A percentile compares a stretch with the other conserved stretches of the same genome.
Evolutionary conservation across 2,113 vertebrate species (phyloP).

Genomic region (Anhinga rufa): DNA sequence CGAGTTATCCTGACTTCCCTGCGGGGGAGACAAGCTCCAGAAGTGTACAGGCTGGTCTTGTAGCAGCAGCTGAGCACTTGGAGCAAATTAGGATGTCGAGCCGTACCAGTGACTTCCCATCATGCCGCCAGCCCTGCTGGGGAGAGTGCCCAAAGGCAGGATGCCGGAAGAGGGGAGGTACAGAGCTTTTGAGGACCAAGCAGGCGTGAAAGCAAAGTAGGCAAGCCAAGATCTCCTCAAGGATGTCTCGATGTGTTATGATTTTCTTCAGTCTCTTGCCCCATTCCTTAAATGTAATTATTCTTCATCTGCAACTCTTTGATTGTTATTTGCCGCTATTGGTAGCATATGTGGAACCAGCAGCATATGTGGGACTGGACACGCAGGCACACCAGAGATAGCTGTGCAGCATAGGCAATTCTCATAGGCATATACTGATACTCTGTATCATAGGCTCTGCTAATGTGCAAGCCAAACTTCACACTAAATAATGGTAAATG

Average conservation of each 20-base stretch:
- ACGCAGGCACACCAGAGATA: background rate
- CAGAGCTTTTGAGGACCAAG: background rate
- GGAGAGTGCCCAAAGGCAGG: background rate
- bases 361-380: background rate
- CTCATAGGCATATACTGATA: background rate
- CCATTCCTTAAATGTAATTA: background rate
- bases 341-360: background rate
- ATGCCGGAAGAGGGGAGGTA: background rate
- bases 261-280: background rate
- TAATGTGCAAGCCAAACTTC: constrained; percentile 10
- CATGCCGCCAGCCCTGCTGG: background rate
- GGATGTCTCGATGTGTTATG: background rate
- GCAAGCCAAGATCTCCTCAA: background rate
- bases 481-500: constrained; percentile 9
- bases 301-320: background rate
- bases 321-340: background rate
- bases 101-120: background rate
- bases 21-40: constrained; percentile 4
- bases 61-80: constrained; percentile 46
- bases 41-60: background rate
- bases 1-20: constrained; percentile 21
- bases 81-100: constrained; percentile 24
- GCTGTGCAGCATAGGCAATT: background rate
- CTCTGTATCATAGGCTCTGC: background rate
- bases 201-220: background rate